Base-by-base conservation (phyloP, 2,113 vertebrate species). In the Tachysurus vachellii region DNA sequence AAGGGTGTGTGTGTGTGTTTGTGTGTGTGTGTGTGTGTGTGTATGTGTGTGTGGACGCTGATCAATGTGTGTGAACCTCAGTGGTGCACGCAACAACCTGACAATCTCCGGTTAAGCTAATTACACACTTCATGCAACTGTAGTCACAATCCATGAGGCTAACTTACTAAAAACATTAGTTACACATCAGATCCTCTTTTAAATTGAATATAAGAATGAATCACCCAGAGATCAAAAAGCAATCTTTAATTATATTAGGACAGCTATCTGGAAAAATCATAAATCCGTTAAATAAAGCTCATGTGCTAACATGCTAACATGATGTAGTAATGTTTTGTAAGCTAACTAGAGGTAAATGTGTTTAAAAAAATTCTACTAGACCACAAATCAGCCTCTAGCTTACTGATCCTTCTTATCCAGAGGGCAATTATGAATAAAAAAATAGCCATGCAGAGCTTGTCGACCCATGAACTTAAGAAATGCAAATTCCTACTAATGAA, bases 121-220 rank as follows among this genome's bases (percentile, higher is more conserved):
- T 75, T 81, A 73, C 79, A 85, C 68, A 88, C 56, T 73, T 54
- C 76, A 79, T 17, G 6, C 68, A 71, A 42, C 36, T 73, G 36
- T 44, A 73, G 70, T 73, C 70, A 73, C 36, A 73, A 44, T 44
- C 17, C 28, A 68, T 0, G n/a, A 68, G n/a, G 14, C 66, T 36
- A 0, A 73, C 36, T 73, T 19, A 73, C 36, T 3, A 44, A 44
- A 44, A 44, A 44, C 28, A 16, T 76, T 16, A 31, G 54, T 61
- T 28, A n/a, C 70, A 50, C 64, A 79, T 28, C 56, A 31, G n/a
- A 54, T 21, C 64, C 62, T 53, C 56, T 61, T 44, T 61, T 54
- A 23, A 53, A 21, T 42, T 2, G 13, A 53, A 19, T 23, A 8
- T 50, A 82, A 47, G 23, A 14, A 62, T 81, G 4, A 81, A 61